Conservation (phyloP, 2,797 vertebrate species). For the Sebastes diploproa region DNA sequence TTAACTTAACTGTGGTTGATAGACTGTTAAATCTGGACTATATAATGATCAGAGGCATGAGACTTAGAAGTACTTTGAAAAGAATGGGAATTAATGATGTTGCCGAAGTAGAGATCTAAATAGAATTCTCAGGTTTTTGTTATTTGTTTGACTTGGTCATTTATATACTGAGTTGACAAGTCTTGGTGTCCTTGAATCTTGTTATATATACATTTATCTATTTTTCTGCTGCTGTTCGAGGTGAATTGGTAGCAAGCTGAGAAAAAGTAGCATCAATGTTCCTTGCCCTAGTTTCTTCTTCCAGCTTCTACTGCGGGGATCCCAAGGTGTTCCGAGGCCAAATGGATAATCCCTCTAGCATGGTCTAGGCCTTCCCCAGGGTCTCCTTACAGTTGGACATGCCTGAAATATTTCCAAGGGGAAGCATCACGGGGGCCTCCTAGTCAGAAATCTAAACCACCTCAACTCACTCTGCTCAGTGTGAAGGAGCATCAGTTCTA, state of each 20-base stretch:
- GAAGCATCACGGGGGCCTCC: neutral
- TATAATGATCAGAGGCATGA: neutral
- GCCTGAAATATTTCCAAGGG: slow-evolving; percentile 10
- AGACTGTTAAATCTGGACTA: neutral
- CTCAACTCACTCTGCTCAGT: neutral
- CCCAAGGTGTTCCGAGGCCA: neutral
- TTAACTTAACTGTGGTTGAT: neutral
- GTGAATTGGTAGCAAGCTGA: neutral
- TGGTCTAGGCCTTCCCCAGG: neutral
- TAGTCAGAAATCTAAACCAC: neutral
- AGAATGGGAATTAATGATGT: neutral
- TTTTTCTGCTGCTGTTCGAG: neutral
- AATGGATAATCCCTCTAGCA: slow-evolving; percentile 17
- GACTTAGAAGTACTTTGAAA: neutral
- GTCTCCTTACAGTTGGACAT: slow-evolving; percentile 13
- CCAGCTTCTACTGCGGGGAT: neutral
- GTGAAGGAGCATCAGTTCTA: neutral
- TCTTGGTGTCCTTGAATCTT: neutral
- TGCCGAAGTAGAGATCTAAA: neutral
- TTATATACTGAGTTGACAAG: neutral
- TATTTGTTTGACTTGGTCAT: neutral
- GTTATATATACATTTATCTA: neutral
- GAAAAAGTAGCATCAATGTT: neutral
- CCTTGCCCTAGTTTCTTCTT: neutral
- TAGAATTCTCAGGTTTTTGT: neutral